Conservation (phyloP, 2,113 vertebrate species). For the Elaphurus davidianus region DNA sequence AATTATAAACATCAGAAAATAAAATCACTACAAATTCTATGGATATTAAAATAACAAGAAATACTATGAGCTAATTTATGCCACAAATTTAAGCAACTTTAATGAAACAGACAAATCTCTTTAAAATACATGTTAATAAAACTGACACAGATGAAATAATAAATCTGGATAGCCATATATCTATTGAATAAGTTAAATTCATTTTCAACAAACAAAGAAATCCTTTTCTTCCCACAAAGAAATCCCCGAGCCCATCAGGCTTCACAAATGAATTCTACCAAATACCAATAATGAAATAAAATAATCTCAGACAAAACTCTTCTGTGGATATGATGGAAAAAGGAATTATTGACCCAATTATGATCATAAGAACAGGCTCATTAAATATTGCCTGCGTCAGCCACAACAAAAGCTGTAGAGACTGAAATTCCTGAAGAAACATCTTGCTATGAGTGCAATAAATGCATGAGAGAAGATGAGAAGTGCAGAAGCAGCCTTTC, state of each 20-base stretch:
- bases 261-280: slow-evolving; percentile 13
- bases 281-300: background rate
- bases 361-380: slow-evolving; percentile 92
- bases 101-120: background rate
- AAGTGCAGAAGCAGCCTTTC: slow-evolving; percentile 53
- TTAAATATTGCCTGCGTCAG: slow-evolving; percentile 90
- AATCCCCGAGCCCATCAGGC: background rate
- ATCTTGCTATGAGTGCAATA: slow-evolving; percentile 84
- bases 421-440: slow-evolving; percentile 92
- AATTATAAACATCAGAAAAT: background rate
- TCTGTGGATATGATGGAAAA: slow-evolving; percentile 94
- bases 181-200: background rate
- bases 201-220: background rate
- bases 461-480: slow-evolving; percentile 46
- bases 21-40: background rate
- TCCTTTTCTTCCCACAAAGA: background rate
- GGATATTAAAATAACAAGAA: background rate
- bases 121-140: background rate
- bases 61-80: background rate
- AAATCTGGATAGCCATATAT: background rate
- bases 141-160: background rate
- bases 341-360: slow-evolving; percentile 93
- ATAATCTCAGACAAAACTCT: background rate
- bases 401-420: slow-evolving; percentile 89
- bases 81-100: background rate